Evolutionary conservation across 2,113 vertebrate genomes (phyloP), one percentile per base, ranked within the genome.

Genomic region (Trematomus loennbergii): DNA sequence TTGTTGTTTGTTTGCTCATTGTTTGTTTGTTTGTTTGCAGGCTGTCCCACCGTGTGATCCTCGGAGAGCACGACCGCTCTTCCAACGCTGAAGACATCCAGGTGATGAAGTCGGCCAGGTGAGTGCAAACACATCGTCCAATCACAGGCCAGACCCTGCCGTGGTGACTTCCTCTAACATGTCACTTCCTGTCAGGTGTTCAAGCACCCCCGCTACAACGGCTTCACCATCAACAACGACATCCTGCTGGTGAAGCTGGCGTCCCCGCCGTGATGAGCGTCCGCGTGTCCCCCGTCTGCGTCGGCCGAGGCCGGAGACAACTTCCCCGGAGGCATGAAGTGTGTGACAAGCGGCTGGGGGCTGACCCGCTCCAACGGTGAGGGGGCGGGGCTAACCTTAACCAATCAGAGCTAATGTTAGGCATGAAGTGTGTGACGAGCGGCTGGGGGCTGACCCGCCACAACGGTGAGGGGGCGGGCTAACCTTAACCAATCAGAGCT

Each of bases 331-430:
- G 95, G 95, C 63, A 70, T 91, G 75, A 82, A 1, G 83, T 97
- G 97, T 1, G 90, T 93, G 84, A 97, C 96, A 75, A 93, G 89
- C 0, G 96, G 97, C 87, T 97, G 96, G 96, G 96, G 96, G 7
- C 92, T 93, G 89, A 96, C 95, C 72, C 89, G 86, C 20, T n/a
- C 91, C 89, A 93, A 84, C 0, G 94, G 96, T 96, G 83, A 87
- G 79, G 20, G 5, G n/a, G 33, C n/a, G 16, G 36, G 36, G 36
- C 36, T 6, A 6, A 6, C 7, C 36, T 36, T 36, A 36, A 36
- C 84, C 70, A 72, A 67, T 71, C 63, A 48, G 29, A 60, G 29
- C 9, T 33, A 36, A 36, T 36, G 36, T 3, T 29, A 0, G 95
- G 95, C 61, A 70, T 91, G 75, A 82, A 1, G 83, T 97, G 97